A percentile compares a stretch with the other conserved stretches of the same genome.
phyloP scores from a whole-genome alignment of 2,797 vertebrate species.

The Somateria mollissima region DNA sequence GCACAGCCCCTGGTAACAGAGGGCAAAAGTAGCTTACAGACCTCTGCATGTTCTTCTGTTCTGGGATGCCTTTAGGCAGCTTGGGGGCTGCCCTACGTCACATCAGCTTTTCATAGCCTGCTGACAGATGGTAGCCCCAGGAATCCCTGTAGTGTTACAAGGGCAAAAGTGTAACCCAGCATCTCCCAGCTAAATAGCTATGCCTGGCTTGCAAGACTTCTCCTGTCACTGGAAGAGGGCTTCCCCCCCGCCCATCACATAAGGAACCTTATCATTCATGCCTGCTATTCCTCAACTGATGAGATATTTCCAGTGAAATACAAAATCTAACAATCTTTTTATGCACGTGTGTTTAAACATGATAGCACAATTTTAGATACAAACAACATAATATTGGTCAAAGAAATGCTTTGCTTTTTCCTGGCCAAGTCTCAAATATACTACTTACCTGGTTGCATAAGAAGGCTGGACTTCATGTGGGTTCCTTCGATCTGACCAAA shows the following conservation, averaged over 20 bases:
- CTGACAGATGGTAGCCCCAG: conserved; percentile 36
- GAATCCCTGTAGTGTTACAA: not conserved
- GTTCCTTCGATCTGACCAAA: conserved; percentile 97
- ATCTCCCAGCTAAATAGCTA: not conserved
- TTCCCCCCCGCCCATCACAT: not conserved
- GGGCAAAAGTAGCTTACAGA: conserved; percentile 36
- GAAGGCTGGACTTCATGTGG: conserved; percentile 96
- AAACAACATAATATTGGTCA: not conserved
- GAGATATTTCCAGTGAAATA: not conserved
- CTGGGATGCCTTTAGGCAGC: not conserved
- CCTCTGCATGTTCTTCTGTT: not conserved
- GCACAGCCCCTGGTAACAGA: conserved; percentile 12
- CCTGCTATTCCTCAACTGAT: not conserved
- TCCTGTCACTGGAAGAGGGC: not conserved
- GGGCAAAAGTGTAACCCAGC: conserved; percentile 28
- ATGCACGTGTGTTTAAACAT: not conserved
- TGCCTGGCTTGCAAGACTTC: not conserved
- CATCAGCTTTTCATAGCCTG: conserved; percentile 25
- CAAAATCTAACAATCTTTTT: not conserved
- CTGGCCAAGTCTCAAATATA: not conserved
- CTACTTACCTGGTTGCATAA: conserved; percentile 85
- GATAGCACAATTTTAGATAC: not conserved
- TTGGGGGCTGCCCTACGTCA: not conserved
- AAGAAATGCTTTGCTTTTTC: not conserved
- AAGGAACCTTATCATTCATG: not conserved